Evolutionary conservation across 92 coral and sea anemone species (phyloP), one percentile per base, ranked within the genome.

Genomic region (Zoanthus solanderi): DNA sequence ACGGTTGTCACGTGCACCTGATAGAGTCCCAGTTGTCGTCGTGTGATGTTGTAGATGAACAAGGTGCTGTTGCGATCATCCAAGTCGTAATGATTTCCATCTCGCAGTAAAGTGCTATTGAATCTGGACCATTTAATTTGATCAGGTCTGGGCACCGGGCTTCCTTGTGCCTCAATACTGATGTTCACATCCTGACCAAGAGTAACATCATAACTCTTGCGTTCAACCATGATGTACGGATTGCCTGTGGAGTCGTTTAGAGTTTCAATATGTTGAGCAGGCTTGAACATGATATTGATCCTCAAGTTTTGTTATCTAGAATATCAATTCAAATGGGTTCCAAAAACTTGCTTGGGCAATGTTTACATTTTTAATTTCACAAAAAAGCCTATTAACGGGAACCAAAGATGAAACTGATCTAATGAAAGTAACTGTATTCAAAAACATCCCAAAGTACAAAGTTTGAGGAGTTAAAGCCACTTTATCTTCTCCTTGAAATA

Each of bases 51-150:
- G 56, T 81, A 65, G 75, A 81, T 67, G 56, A 42, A 47, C 75
- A 81, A 65, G 45, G 42, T 66, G 29, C 61, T 81, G 85, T 68
- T 66, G 57, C 15, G 74, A 45, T 81, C 60, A 32, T 81, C 57
- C 29, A 81, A 34, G 15, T 54, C 74, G 13, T 23, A 65, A 29
- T 14, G 75, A 16, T 52, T 58, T 15, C 34, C 47, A 42, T 45
- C 48, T 12, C 29, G 7, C 44, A 46, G 75, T 46, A 32, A 34
- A 65, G 75, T 81, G 29, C 74, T 32, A 75, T 81, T 66, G 30
- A 66, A 81, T 34, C 85, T 81, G 48, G 46, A 30, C 85, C 85
- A 81, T 1, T 50, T 60, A 18, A 81, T 67, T 73, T 81, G 85
- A 73, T 48, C 58, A 18, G 85, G 60, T 66, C 75, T 81, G 47